phyloP scores from a whole-genome alignment of 1,140 invertebrate species.

The Tribolium castaneum region DNA sequence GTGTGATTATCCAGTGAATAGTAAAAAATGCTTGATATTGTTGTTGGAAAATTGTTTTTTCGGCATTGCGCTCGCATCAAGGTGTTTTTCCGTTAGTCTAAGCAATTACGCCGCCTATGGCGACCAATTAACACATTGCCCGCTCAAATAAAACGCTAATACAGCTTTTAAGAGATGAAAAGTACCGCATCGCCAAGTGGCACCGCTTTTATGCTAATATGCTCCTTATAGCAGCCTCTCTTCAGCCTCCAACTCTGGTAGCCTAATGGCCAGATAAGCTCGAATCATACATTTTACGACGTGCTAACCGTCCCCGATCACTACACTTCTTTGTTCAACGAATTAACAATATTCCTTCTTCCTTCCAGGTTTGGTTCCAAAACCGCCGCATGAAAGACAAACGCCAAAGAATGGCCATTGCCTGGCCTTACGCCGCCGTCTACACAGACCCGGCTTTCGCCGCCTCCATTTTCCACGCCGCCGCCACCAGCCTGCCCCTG shows the following conservation, averaged over 20 bases:
- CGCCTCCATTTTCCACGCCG: constrained; percentile 90
- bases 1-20: too few species aligned
- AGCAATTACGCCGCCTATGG: constrained; percentile 42
- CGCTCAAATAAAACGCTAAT: constrained; percentile 58
- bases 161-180: constrained; percentile 60
- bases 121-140: constrained; percentile 57
- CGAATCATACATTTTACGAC: constrained; percentile 58
- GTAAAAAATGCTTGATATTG: background rate
- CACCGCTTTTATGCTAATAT: constrained; percentile 47
- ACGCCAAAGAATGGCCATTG: constrained; percentile 89
- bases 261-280: constrained; percentile 60
- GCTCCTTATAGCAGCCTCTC: background rate
- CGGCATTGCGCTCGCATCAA: background rate
- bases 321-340: constrained; percentile 47
- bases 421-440: constrained; percentile 94
- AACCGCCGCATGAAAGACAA: constrained; percentile 99
- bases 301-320: constrained; percentile 58
- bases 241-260: constrained; percentile 50
- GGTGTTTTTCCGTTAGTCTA: constrained; percentile 10
- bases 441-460: constrained; percentile 93
- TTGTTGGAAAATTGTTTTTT: background rate
- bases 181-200: constrained; percentile 36
- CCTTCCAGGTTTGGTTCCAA: constrained; percentile 96
- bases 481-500: constrained; percentile 71
- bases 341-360: constrained; percentile 58